A percentile compares a stretch with the other conserved stretches of the same genome.
These are phyloP conservation scores for Dasypus novemcinctus DNA, from an alignment of 2,113 vertebrate species.

Conservation along the genomic window DNA sequence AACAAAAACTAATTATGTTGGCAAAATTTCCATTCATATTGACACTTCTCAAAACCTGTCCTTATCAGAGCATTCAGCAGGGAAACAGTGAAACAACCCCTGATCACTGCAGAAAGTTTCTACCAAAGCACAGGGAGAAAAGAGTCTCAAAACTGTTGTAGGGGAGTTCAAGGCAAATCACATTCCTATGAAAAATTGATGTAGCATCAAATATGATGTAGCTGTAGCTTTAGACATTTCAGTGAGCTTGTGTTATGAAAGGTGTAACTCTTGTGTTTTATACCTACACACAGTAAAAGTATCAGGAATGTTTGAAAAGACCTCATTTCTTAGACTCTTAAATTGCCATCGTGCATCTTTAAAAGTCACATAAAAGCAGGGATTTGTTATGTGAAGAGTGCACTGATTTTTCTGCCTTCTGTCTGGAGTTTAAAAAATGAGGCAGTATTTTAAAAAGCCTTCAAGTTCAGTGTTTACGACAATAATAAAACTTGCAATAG, in stretches of 20 bases:
- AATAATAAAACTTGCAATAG: conserved; percentile 63
- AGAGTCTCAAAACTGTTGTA: not conserved
- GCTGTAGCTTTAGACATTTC: not conserved
- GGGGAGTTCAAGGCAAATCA: conserved; percentile 40
- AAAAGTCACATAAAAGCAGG: conserved; percentile 62
- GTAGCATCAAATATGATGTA: conserved; percentile 33
- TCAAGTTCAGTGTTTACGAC: conserved; percentile 59
- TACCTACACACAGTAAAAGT: not conserved
- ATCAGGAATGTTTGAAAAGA: conserved; percentile 24
- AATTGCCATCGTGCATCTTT: conserved; percentile 50
- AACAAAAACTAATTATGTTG: conserved; percentile 2
- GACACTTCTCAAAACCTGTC: not conserved
- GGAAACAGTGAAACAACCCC: not conserved
- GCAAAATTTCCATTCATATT: not conserved
- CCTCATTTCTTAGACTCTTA: conserved; percentile 48
- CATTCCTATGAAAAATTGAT: conserved; percentile 59
- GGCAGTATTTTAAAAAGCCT: conserved; percentile 52
- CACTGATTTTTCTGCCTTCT: not conserved
- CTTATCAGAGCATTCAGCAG: not conserved
- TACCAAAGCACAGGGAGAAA: not conserved
- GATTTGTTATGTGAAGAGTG: conserved; percentile 8
- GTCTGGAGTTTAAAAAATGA: not conserved
- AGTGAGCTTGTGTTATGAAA: conserved; percentile 40
- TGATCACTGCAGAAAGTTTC: not conserved
- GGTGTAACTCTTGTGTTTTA: conserved; percentile 31